phyloP scores from a whole-genome alignment of 1,140 invertebrate species.

The Anagrus nilaparvatae region DNA sequence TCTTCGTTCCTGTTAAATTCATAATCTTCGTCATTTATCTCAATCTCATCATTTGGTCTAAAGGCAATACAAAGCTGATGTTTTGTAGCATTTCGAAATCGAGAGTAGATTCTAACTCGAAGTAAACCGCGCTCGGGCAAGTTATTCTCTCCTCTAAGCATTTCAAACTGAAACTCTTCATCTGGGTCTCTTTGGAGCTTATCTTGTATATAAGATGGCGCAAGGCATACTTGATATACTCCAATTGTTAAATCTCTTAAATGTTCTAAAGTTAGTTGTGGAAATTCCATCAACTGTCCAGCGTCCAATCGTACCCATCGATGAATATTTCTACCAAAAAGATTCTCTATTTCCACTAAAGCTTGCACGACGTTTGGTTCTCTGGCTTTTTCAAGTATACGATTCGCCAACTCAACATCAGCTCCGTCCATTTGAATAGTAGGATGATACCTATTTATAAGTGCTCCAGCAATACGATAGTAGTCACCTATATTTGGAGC shows the following conservation, averaged over 20 bases:
- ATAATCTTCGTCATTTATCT: background rate
- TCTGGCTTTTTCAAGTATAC: background rate
- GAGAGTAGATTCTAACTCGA: conserved; percentile 2
- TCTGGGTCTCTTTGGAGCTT: background rate
- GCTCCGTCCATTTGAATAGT: background rate
- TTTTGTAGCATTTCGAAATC: conserved; percentile 2
- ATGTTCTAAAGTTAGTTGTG: background rate
- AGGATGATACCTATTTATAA: conserved; percentile 7
- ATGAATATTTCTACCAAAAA: background rate
- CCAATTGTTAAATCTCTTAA: conserved; percentile 3
- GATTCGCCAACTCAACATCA: background rate
- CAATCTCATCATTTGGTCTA: background rate
- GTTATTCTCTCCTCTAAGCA: background rate
- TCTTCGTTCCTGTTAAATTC: no score
- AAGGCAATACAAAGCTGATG: background rate
- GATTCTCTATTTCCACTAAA: background rate
- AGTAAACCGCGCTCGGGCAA: conserved; percentile 1
- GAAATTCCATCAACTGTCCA: background rate
- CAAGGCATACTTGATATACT: conserved; percentile 6
- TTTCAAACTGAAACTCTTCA: background rate
- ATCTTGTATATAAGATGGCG: conserved; percentile 4
- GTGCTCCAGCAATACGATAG: conserved; percentile 8
- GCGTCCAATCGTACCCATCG: background rate
- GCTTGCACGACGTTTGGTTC: conserved; percentile 7
- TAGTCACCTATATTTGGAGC: conserved; percentile 6